Evolutionary conservation across 2,888 invertebrate species (phyloP), one percentile per base, ranked within the genome.

Genomic region (Fragum sueziense): DNA sequence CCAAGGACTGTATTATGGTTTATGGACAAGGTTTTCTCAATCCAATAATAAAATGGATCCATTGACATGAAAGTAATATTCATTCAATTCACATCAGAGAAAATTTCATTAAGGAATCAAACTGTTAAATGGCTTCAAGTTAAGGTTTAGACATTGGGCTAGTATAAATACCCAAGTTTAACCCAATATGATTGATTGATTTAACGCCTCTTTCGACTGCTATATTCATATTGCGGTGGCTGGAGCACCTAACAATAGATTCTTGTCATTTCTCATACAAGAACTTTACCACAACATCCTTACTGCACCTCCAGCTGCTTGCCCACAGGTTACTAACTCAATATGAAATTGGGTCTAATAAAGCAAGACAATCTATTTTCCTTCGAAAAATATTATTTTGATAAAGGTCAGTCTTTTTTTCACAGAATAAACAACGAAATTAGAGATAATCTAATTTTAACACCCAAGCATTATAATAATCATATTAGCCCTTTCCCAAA

Each of bases 1-100:
- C 6, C 47, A 47, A 47, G 47, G 47, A 1, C 1, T 6, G n/a
- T 20, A 2, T 1, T n/a, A 20, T 47, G 47, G 47, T 17, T 47
- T 20, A 47, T 20, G 47, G 47, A 20, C 47, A 20, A n/a, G n/a
- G n/a, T n/a, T 47, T 47, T 47, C n/a, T 17, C 47, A n/a, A 57
- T 57, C 25, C 25, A 57, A 57, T 57, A 57, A n/a, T 57, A 25
- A 57, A 57, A 57, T 57, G 57, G 57, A 57, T 57, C 25, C 57
- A 25, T 2, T 57, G 22, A 57, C 11, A 11, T 57, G 57, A 22
- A 22, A 57, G n/a, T 57, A 25, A 57, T n/a, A 57, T n/a, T 17
- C 57, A 57, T 57, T 25, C 20, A 57, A 11, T 25, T 57, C 25
- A 11, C 11, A 25, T 57, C 57, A 57, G 25, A 22, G 25, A n/a